phyloP scores from a whole-genome alignment of 2,888 invertebrate species.

The Notodonta dromedarius region DNA sequence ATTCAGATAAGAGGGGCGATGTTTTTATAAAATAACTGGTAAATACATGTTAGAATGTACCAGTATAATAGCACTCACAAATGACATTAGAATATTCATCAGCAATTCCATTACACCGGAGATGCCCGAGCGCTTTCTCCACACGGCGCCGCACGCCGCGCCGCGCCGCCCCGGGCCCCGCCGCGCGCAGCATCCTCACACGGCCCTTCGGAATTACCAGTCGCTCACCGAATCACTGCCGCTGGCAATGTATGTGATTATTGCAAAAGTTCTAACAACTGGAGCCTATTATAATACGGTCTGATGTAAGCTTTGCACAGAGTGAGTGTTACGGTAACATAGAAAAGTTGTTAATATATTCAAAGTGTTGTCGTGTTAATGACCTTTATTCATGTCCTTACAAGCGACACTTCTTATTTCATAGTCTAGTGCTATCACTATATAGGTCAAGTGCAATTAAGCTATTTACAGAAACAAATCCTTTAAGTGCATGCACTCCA shows the following conservation, averaged over 20 bases:
- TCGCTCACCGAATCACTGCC: conserved; percentile 7
- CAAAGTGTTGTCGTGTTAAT: too few species aligned
- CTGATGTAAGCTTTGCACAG: too few species aligned
- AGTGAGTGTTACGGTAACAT: too few species aligned
- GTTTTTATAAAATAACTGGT: too few species aligned
- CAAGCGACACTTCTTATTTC: too few species aligned
- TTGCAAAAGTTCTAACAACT: too few species aligned
- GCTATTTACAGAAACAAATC: background rate
- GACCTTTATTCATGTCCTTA: background rate
- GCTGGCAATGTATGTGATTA: too few species aligned
- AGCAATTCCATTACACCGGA: background rate
- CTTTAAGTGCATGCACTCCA: background rate
- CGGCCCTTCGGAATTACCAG: conserved; percentile 15
- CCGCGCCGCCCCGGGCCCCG: background rate
- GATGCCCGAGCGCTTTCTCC: conserved; percentile 4
- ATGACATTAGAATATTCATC: conserved; percentile 20
- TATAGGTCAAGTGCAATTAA: background rate
- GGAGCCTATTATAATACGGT: too few species aligned
- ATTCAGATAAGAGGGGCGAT: too few species aligned
- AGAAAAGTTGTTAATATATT: too few species aligned
- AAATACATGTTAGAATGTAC: conserved; percentile 8
- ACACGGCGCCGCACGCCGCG: background rate
- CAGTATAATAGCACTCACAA: background rate
- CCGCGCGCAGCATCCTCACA: background rate
- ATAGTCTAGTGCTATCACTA: background rate